Evolutionary conservation across 2,888 invertebrate species (phyloP), one percentile per base, ranked within the genome.

Genomic region (Drosophila picticornis): DNA sequence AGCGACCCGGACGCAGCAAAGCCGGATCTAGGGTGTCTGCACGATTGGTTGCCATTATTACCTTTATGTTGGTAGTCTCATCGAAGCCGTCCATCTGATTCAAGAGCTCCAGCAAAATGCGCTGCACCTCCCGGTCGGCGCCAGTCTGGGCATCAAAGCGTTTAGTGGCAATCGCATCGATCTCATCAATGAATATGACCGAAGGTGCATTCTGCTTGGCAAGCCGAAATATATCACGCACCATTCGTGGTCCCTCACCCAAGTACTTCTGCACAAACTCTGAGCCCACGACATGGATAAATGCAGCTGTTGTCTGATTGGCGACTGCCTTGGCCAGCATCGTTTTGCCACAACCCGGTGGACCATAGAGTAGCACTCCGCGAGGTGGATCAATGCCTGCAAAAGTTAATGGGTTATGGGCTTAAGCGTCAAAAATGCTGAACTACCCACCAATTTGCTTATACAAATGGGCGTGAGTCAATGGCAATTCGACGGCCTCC

Each of bases 61-160:
- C 99, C 95, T 99, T 99, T 34, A 99, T 99, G 94, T 99, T 99
- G 16, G 99, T 99, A 0, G 99, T 99, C 94, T 99, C 99, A 94
- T 99, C 99, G 93, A 99, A 99, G 43, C 99, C 99, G 94, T 99
- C 99, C 99, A 99, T 99, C 94, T 99, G 99, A 94, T 99, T 99
- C 7, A 99, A 94, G 61, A 99, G 94, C 92, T 99, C 99, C 31
- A 99, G 94, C 46, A 99, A 94, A 93, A 99, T 99, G 94, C 99
- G 96, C 93, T 99, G 99, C 0, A 99, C 99, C 94, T 99, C 99
- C 87, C 99, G 95, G 94, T 99, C 99, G 50, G 99, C 99, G 85
- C 99, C 99, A 72, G 99, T 99, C 94, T 99, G 99, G 2, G 99
- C 99, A 94, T 99, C 99, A 93, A 99, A 98, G 94, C 99, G 95